Percentiles rank a stretch among this genome's conserved stretches.
Evolutionary conservation across 2,888 invertebrate species (phyloP).

Genomic region (Apamea monoglypha): DNA sequence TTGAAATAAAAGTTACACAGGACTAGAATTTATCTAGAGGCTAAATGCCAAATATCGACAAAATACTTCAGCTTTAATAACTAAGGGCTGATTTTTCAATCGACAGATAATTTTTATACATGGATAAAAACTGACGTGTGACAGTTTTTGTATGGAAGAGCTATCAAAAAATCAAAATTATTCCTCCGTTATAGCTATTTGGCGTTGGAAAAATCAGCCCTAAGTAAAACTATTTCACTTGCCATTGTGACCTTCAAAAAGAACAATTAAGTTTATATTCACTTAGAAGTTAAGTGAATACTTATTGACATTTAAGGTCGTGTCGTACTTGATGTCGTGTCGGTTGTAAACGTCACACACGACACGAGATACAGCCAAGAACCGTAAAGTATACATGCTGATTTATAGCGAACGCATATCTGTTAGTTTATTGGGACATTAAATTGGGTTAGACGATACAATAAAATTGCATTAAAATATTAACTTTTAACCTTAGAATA

Average conservation of each 20-base stretch:
- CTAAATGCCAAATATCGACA: not conserved
- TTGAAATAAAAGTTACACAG: not conserved
- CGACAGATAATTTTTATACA: too few species aligned
- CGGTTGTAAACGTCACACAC: conserved; percentile 16
- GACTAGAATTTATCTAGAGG: too few species aligned
- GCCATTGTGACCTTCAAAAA: not conserved
- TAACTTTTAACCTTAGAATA: not conserved
- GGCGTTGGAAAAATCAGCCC: too few species aligned
- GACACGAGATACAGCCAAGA: conserved; percentile 4
- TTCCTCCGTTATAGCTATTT: too few species aligned
- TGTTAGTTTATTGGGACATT: conserved; percentile 25
- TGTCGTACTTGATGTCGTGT: not conserved
- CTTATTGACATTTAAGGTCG: conserved; percentile 7
- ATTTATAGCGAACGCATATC: conserved; percentile 24
- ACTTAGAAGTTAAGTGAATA: not conserved
- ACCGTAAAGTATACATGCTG: not conserved
- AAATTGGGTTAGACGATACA: conserved; percentile 12
- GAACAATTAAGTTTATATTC: conserved; percentile 14
- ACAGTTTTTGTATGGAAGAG: too few species aligned
- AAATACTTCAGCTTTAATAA: not conserved
- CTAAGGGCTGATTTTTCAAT: not conserved
- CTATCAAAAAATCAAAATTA: too few species aligned
- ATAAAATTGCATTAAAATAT: conserved; percentile 8
- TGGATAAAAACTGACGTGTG: too few species aligned
- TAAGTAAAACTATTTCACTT: not conserved